Base-by-base conservation (phyloP, 1,140 invertebrate genomes). In the Zophobas morio region DNA sequence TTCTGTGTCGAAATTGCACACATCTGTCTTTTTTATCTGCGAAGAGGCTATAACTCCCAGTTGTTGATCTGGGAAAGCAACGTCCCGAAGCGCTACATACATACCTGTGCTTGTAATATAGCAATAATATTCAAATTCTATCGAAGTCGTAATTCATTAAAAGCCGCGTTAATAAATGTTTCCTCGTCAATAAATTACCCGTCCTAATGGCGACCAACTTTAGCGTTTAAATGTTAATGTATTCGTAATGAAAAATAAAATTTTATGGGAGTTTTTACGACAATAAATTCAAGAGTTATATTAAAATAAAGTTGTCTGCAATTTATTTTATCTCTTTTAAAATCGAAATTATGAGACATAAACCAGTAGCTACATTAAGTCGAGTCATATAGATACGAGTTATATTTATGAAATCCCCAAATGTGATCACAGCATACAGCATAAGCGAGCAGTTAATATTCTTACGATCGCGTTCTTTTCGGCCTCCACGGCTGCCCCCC, bases 361-460 rank as follows among this genome's bases (percentile, higher is more conserved):
- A 84, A 84, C 81, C 82, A 82, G 81, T 82, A 84, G 81, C 81
- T 73, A 75, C 75, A 79, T 80, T 79, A 79, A 79, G 77, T 79
- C 76, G 77, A 77, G 70, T 80, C 79, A 78, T 80, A 80, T 80
- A 81, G 79, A 80, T 81, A 81, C 74, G 70, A 78, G 76, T 78
- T 80, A 82, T 81, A 81, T 82, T 82, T 83, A 83, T 84, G 79
- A 82, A 84, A 84, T 83, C 81, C 80, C 81, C 79, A 78, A 81
- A 83, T 81, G 81, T 81, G 80, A 82, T 82, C 80, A 78, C 78
- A 78, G 81, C 80, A 80, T 79, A 82, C 79, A 80, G 77, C 80
- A 83, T 82, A 81, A 81, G 79, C 81, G 80, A 81, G 79, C 81
- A 84, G 80, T 84, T 84, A 84, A 82, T 84, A 84, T 82, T 82